phyloP scores from a whole-genome alignment of 2,888 invertebrate genomes.

The Amiota communis region DNA sequence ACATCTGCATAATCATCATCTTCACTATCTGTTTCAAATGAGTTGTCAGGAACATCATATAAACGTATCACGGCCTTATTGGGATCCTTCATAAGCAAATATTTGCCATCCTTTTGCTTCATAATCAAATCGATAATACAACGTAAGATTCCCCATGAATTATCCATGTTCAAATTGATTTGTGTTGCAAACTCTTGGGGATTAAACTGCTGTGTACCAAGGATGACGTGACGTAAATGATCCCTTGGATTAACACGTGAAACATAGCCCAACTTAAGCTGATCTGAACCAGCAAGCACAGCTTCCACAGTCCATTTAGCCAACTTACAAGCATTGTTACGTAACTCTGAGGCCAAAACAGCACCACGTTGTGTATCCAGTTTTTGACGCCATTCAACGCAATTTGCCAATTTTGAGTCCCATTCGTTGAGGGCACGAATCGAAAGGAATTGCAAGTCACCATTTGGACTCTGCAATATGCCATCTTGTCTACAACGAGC shows the following conservation, averaged over 20 bases:
- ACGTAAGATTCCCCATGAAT: conserved; percentile 98
- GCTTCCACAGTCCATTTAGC: conserved; percentile 99
- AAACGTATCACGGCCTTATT: conserved; percentile 98
- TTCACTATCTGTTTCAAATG: conserved; percentile 91
- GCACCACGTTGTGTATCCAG: conserved; percentile 98
- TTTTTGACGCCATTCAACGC: conserved; percentile 99
- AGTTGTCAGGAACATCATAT: conserved; percentile 98
- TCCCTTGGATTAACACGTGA: conserved; percentile 94
- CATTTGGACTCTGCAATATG: conserved; percentile 89
- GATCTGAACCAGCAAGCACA: conserved; percentile 94
- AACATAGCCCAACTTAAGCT: conserved; percentile 98
- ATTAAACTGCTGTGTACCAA: conserved; percentile 98
- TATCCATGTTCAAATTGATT: conserved; percentile 99
- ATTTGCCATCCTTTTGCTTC: conserved; percentile 97
- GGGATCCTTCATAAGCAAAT: conserved; percentile 98
- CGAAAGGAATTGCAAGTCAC: conserved; percentile 92
- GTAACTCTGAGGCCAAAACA: conserved; percentile 96
- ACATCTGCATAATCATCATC: conserved; percentile 72
- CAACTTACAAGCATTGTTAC: conserved; percentile 99
- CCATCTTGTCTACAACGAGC: conserved; percentile 98
- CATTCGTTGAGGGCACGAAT: conserved; percentile 99
- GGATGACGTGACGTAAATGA: conserved; percentile 95
- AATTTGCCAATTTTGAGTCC: conserved; percentile 96
- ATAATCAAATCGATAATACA: conserved; percentile 98
- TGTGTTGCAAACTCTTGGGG: conserved; percentile 99